Evolutionary conservation across 2,888 invertebrate genomes (phyloP).

Genomic region (Erynnis tages): DNA sequence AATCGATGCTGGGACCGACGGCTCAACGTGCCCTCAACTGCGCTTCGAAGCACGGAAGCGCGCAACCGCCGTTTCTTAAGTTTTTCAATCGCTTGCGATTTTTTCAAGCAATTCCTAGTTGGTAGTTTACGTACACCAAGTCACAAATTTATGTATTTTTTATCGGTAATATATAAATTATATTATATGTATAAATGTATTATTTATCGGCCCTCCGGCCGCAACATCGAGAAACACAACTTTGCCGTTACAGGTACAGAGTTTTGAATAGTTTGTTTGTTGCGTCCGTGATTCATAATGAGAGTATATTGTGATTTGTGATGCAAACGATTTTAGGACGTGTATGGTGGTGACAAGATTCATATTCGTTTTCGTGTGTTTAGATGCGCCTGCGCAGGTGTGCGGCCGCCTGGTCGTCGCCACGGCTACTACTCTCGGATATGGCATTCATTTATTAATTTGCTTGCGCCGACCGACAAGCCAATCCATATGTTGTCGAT

Average conservation of each 20-base stretch:
- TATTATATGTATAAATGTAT: too few species aligned
- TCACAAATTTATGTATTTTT: too few species aligned
- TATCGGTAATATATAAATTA: too few species aligned
- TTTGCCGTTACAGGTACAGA: constrained; percentile 71
- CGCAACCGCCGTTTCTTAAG: too few species aligned
- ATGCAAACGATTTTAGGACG: constrained; percentile 32
- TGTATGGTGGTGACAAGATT: constrained; percentile 31
- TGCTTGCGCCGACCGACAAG: constrained; percentile 68
- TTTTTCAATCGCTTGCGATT: too few species aligned
- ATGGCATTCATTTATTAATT: constrained; percentile 79
- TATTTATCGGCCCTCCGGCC: constrained; percentile 52
- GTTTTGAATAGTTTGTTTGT: constrained; percentile 78
- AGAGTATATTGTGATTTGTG: constrained; percentile 49
- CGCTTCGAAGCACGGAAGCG: too few species aligned
- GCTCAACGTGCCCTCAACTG: too few species aligned
- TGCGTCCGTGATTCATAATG: constrained; percentile 79
- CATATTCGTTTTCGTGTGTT: constrained; percentile 36
- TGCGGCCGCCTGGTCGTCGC: constrained; percentile 77
- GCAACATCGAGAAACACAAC: constrained; percentile 55
- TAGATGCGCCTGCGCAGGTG: constrained; percentile 77
- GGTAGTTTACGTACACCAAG: too few species aligned
- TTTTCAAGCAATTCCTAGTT: too few species aligned
- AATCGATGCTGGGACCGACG: too few species aligned
- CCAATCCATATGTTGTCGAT: constrained; percentile 48
- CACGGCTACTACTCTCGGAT: constrained; percentile 73